Percentiles rank a stretch among this genome's conserved stretches.
Conservation (phyloP, 2,113 vertebrate species). For the Ptilorrhoa leucosticta region DNA sequence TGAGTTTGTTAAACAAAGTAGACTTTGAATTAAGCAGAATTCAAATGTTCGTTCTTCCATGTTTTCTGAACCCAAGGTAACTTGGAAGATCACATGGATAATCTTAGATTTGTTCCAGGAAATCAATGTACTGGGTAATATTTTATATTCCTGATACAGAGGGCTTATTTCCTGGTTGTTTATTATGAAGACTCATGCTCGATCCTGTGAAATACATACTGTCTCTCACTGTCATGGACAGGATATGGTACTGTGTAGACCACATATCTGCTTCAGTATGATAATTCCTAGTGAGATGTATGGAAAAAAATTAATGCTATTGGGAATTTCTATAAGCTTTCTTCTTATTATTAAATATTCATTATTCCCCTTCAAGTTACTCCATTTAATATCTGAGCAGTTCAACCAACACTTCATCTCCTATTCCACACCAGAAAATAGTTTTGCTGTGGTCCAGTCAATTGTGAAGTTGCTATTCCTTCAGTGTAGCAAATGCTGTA, state of each 20-base stretch:
- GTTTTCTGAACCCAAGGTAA: neutral
- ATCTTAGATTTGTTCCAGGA: neutral
- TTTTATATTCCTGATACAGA: neutral
- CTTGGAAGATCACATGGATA: neutral
- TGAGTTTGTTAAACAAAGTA: neutral
- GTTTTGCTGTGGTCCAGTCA: neutral
- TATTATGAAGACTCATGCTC: neutral
- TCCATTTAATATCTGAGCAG: neutral
- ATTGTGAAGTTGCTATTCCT: neutral
- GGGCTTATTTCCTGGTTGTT: neutral
- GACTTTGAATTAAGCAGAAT: neutral
- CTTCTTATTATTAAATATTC: neutral
- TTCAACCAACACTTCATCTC: neutral
- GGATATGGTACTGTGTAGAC: neutral
- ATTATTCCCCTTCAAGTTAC: neutral
- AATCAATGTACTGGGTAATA: neutral
- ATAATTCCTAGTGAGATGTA: neutral
- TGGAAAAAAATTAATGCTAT: neutral
- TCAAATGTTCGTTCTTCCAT: neutral
- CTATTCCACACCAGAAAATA: neutral
- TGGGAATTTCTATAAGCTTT: neutral
- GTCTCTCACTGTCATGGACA: neutral
- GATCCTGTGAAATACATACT: neutral
- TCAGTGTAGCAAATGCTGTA: neutral
- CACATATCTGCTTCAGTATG: neutral